A percentile compares a stretch with the other conserved stretches of the same genome.
Evolutionary conservation across 2,888 invertebrate genomes (phyloP).

Genomic region (Zaprionus lineosus): DNA sequence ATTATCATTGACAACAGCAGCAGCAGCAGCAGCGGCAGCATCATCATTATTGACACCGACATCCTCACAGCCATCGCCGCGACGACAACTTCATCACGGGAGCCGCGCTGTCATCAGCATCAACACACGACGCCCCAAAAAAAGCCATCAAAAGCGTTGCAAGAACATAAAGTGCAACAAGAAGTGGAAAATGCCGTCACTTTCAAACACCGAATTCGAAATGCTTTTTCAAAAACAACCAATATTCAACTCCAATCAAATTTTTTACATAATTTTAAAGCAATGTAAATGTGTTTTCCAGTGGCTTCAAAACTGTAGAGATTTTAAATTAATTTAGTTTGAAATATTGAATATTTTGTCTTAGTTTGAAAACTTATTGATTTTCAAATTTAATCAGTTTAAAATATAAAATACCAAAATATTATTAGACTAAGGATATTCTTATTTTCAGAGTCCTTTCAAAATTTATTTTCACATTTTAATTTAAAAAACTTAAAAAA

Average conservation of each 20-base stretch:
- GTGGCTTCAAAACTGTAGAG: not conserved
- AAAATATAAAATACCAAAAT: too few species aligned
- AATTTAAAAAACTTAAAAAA: too few species aligned
- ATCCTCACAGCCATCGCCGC: conserved; percentile 44
- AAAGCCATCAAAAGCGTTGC: conserved; percentile 66
- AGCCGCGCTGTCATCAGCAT: conserved; percentile 64
- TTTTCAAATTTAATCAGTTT: too few species aligned
- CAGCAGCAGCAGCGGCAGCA: conserved; percentile 15
- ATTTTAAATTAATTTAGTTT: not conserved
- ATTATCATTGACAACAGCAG: not conserved
- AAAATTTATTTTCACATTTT: too few species aligned
- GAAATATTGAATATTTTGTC: too few species aligned
- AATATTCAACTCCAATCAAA: too few species aligned
- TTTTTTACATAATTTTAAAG: too few species aligned
- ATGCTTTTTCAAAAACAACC: conserved; percentile 5
- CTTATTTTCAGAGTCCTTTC: too few species aligned
- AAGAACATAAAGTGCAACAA: conserved; percentile 59
- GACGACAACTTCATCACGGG: conserved; percentile 69
- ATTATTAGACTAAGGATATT: too few species aligned
- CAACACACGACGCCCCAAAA: conserved; percentile 54
- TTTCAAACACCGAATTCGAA: not conserved
- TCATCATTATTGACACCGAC: conserved; percentile 7
- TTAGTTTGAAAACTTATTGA: too few species aligned
- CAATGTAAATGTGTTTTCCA: too few species aligned
- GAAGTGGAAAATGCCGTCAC: conserved; percentile 24